These are phyloP conservation scores for Eulemur rubriventer DNA, from an alignment of 2,797 vertebrate genomes.

Conservation along the genomic window DNA sequence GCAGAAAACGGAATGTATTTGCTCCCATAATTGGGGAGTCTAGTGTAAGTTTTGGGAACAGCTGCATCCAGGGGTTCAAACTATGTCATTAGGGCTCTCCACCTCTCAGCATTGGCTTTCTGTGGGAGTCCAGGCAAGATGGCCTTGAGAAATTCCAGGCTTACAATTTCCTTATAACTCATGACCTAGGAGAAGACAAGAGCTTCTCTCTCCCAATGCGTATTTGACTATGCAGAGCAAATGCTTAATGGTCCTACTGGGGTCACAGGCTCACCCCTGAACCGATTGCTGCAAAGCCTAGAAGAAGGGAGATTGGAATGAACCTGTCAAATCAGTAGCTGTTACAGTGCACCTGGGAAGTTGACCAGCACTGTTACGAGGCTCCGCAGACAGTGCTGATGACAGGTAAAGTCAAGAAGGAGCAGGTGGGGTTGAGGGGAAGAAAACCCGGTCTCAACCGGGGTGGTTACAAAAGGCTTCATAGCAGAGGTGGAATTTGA, in stretches of 20 bases:
- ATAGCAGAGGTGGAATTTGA: not conserved
- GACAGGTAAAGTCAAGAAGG: not conserved
- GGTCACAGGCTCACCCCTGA: not conserved
- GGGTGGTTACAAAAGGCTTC: not conserved
- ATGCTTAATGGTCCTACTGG: not conserved
- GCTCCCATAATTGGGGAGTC: not conserved
- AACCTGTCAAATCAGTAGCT: not conserved
- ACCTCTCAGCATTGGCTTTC: not conserved
- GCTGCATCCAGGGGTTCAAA: not conserved
- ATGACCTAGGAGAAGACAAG: not conserved
- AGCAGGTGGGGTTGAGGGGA: not conserved
- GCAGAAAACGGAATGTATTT: not conserved
- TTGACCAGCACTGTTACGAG: not conserved
- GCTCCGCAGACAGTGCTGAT: accelerated
- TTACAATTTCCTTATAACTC: not conserved
- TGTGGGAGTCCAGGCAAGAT: not conserved
- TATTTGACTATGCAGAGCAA: not conserved
- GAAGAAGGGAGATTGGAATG: not conserved
- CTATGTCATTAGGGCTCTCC: not conserved
- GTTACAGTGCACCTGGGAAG: not conserved
- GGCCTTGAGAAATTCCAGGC: not conserved
- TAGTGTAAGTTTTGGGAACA: not conserved
- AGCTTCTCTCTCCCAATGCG: not conserved
- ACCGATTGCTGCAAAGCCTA: not conserved
- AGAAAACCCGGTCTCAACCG: not conserved